A percentile compares a stretch with the other conserved stretches of the same genome.
phyloP scores from a whole-genome alignment of 2,113 vertebrate species.

The Diphyllodes magnificus region DNA sequence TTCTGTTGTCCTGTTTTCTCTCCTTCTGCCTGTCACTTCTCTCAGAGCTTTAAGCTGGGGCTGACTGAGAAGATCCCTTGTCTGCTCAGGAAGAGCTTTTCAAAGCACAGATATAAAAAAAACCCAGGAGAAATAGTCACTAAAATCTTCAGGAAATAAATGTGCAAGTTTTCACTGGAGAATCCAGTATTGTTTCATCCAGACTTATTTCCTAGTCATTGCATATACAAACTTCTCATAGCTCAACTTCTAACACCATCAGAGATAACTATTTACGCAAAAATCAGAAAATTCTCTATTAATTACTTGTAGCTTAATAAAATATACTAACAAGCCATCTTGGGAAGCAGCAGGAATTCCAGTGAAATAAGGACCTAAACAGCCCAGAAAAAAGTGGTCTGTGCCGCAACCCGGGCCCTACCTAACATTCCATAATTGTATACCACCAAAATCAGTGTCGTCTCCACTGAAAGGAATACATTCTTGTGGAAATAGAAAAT shows the following conservation, averaged over 20 bases:
- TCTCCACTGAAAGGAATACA: not conserved
- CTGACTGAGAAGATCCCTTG: not conserved
- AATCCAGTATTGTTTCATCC: not conserved
- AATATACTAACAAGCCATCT: not conserved
- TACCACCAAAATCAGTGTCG: not conserved
- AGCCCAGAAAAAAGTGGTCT: not conserved
- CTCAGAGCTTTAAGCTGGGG: not conserved
- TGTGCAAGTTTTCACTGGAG: not conserved
- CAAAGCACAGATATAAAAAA: not conserved
- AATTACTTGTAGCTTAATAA: not conserved
- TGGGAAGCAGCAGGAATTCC: not conserved
- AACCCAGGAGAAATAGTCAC: not conserved
- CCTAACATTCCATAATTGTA: not conserved
- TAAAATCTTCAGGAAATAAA: not conserved
- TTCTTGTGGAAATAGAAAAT: not conserved
- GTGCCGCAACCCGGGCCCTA: not conserved
- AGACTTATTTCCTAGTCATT: not conserved
- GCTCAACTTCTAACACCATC: not conserved
- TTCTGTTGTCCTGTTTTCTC: not conserved
- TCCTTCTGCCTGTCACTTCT: not conserved
- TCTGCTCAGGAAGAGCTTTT: not conserved
- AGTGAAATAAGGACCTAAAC: not conserved
- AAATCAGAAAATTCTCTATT: not conserved
- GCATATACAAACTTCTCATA: not conserved
- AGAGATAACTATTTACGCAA: not conserved